Evolutionary conservation across 2,888 invertebrate species (phyloP), one percentile per base, ranked within the genome.

Genomic region (Tuta absoluta): DNA sequence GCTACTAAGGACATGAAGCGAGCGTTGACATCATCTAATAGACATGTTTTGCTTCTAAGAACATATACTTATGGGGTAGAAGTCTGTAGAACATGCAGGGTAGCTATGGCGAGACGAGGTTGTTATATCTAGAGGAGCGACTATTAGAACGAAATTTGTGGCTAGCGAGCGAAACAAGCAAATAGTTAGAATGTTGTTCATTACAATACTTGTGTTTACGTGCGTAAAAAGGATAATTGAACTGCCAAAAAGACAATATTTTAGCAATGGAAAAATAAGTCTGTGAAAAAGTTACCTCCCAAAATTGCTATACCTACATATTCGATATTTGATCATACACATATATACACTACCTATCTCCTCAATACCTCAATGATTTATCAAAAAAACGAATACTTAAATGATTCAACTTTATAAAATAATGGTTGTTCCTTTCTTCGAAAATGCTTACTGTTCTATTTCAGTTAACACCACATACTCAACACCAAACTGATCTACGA

Each of bases 11-110:
- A 28, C 59, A 37, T 66, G 51, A 64, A 66, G 62, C 57, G 66
- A 41, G n/a, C 66, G 48, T 64, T 63, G 64, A 64, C 66, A 53
- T 63, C 62, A 33, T 48, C 24, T 65, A 63, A 65, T 65, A 41
- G 49, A 63, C 63, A 53, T 65, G 63, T 65, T 65, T 65, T 65
- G 63, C 59, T 59, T 53, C 28, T 17, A 56, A 24, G 17, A 56
- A 56, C n/a, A 17, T 33, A 33, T 56, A 24, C 56, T 56, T 33
- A 56, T 56, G n/a, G 56, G 3, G 33, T 33, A 33, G 33, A 33
- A 33, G 33, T 33, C 33, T 33, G 17, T 21, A 24, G 56, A 56
- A 33, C 33, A 33, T 23, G 53, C 24, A 12, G 53, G 53, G 24
- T 21, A 7, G 8, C 24, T 24, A 21, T 24, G 53, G 28, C 7